A percentile compares a stretch with the other conserved stretches of the same genome.
Evolutionary conservation across 2,888 invertebrate species (phyloP).

Genomic region (Slavum lentiscoides): DNA sequence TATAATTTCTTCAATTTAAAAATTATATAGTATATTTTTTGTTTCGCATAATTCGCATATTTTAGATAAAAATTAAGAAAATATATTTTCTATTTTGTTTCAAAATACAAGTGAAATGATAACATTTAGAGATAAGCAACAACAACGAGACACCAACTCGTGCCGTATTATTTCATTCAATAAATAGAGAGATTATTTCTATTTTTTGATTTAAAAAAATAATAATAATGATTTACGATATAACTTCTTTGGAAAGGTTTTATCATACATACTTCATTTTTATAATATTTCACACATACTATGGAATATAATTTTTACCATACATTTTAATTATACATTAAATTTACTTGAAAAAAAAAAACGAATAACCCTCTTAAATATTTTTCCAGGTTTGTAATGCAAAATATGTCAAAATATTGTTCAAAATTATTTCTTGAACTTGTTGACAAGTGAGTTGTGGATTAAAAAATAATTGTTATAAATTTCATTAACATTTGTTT

Average conservation of each 20-base stretch:
- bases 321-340: too few relatives aligned
- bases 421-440: conserved; percentile 81
- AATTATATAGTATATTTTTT: not conserved
- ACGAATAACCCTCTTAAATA: not conserved
- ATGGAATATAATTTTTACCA: too few relatives aligned
- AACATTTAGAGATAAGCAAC: not conserved
- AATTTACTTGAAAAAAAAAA: not conserved
- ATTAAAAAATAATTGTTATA: conserved; percentile 4
- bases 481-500: conserved; percentile 26
- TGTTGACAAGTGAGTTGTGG: conserved; percentile 78
- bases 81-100: conserved; percentile 6
- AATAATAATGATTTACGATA: too few relatives aligned
- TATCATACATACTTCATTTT: too few relatives aligned
- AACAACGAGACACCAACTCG: not conserved
- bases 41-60: not conserved
- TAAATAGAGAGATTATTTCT: too few relatives aligned
- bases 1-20: not conserved
- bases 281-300: too few relatives aligned
- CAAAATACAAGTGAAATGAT: not conserved
- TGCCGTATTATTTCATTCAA: too few relatives aligned
- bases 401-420: conserved; percentile 78
- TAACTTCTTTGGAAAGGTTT: too few relatives aligned
- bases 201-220: too few relatives aligned
- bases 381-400: conserved; percentile 73
- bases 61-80: conserved; percentile 24